A percentile compares a stretch with the other conserved stretches of the same genome.
Conservation (phyloP, 1,140 invertebrate species). For the Drosophila elegans region DNA sequence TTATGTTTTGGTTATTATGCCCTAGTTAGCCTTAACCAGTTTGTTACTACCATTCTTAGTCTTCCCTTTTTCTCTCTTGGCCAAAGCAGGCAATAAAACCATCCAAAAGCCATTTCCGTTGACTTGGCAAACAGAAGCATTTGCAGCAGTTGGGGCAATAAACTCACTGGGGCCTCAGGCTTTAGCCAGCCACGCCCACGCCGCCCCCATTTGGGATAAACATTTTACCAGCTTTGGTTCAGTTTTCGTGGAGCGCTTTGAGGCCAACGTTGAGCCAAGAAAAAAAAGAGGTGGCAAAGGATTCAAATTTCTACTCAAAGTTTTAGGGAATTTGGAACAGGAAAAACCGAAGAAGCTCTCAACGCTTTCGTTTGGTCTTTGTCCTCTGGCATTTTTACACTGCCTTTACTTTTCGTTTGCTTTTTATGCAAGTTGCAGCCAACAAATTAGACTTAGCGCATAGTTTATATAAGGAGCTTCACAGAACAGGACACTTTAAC, state of each 20-base stretch:
- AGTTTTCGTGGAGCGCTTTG: conserved; percentile 31
- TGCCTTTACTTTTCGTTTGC: not conserved
- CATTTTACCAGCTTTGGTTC: conserved; percentile 45
- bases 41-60: conserved; percentile 17
- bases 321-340: conserved; percentile 11
- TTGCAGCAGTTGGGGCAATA: conserved; percentile 29
- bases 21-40: conserved; percentile 44
- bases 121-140: conserved; percentile 16
- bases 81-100: conserved; percentile 36
- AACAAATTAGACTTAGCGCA: conserved; percentile 54
- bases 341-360: conserved; percentile 3
- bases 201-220: conserved; percentile 20
- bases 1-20: conserved; percentile 46
- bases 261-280: not conserved
- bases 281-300: not conserved
- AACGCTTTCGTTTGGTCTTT: conserved; percentile 16
- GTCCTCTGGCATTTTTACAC: not conserved
- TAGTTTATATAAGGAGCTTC: conserved; percentile 26
- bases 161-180: conserved; percentile 23
- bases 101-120: conserved; percentile 46
- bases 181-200: conserved; percentile 12
- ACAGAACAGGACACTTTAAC: conserved; percentile 23
- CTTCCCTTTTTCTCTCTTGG: not conserved
- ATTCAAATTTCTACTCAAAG: conserved; percentile 30
- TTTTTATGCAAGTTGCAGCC: conserved; percentile 21